phyloP scores from a whole-genome alignment of 1,140 invertebrate species.

The Philotrypesis tridentata region DNA sequence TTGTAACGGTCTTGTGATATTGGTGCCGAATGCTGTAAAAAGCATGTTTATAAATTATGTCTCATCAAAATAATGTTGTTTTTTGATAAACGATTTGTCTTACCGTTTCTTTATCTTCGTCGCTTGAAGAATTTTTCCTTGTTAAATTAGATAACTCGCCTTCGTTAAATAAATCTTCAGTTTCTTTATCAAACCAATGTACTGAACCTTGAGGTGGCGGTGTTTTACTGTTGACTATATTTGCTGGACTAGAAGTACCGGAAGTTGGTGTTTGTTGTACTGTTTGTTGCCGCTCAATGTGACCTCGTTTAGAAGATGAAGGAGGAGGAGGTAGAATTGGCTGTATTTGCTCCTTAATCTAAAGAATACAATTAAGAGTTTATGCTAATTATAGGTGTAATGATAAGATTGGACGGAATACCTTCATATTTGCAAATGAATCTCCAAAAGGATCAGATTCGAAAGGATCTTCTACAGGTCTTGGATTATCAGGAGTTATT shows the following conservation, averaged over 20 bases:
- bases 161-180: conserved; percentile 73
- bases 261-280: conserved; percentile 63
- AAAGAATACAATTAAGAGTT: neutral
- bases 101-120: conserved; percentile 66
- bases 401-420: conserved; percentile 53
- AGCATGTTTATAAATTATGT: neutral
- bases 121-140: conserved; percentile 54
- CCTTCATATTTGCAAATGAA: conserved; percentile 83
- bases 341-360: conserved; percentile 54
- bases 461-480: conserved; percentile 76
- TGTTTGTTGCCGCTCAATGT: conserved; percentile 68
- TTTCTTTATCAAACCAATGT: conserved; percentile 75
- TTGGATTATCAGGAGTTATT: conserved; percentile 83
- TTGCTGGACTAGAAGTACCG: conserved; percentile 67
- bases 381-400: conserved; percentile 1
- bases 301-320: conserved; percentile 72
- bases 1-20: conserved; percentile 50
- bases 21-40: conserved; percentile 24
- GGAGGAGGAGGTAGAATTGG: conserved; percentile 80
- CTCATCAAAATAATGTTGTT: neutral
- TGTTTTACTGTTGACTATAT: conserved; percentile 67
- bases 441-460: conserved; percentile 84
- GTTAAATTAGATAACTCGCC: conserved; percentile 62
- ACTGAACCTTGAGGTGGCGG: conserved; percentile 66
- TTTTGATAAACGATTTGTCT: conserved; percentile 23